These are phyloP conservation scores for Xiphophorus hellerii DNA, from an alignment of 2,113 vertebrate genomes.

Conservation along the genomic window DNA sequence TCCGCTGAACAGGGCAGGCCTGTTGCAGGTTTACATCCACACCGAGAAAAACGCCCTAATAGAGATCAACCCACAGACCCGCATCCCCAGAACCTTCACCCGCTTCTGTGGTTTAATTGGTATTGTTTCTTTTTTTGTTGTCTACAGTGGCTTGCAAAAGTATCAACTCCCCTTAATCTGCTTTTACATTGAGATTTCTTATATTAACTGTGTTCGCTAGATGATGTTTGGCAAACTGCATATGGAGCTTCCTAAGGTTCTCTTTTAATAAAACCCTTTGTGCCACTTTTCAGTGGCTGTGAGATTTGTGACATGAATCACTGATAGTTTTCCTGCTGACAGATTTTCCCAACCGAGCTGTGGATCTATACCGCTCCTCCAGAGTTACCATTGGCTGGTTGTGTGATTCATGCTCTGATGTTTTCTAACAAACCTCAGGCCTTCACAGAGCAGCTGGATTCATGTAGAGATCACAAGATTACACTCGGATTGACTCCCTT, in stretches of 20 bases:
- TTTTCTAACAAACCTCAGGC: too few species aligned
- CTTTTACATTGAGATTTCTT: not conserved
- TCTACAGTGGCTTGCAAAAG: not conserved
- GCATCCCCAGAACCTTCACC: constrained; percentile 94
- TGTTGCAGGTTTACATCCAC: constrained; percentile 95
- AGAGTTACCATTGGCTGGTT: too few species aligned
- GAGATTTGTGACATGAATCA: not conserved
- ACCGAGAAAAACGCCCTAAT: constrained; percentile 94
- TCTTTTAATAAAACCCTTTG: not conserved
- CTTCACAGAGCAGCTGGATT: too few species aligned
- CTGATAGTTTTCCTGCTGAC: too few species aligned
- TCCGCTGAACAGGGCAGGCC: constrained; percentile 93
- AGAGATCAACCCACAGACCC: constrained; percentile 96
- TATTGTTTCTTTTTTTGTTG: constrained; percentile 64
- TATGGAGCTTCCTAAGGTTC: not conserved
- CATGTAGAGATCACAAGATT: too few species aligned
- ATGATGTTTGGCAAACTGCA: not conserved
- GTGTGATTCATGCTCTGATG: too few species aligned
- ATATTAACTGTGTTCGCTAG: not conserved
- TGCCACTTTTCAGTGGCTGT: not conserved
- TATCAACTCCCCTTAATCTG: not conserved
- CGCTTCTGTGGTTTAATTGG: constrained; percentile 98
- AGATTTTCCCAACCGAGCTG: too few species aligned
- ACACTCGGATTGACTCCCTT: too few species aligned
- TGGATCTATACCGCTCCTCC: too few species aligned